Evolutionary conservation across 2,797 vertebrate species (phyloP), one percentile per base, ranked within the genome.

Genomic region (Ctenopoma kingsleyae): DNA sequence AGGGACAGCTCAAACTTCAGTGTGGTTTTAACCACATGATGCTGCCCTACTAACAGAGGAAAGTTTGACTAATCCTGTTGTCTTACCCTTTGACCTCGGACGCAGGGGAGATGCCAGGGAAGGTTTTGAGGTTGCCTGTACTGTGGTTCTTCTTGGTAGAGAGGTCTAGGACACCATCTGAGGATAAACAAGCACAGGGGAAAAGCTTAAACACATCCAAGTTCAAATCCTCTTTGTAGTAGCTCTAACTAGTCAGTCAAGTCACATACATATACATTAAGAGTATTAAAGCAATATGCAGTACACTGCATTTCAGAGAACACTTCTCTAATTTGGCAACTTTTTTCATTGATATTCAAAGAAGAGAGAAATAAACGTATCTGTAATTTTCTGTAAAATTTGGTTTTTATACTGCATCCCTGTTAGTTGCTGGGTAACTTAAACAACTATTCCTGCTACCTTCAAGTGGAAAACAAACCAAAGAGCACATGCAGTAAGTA

Each of bases 81-180:
- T 70, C 96, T 97, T 95, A 99, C 97, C 97, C 96, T 93, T 98
- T 99, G 91, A 95, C 94, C 38, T 93, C 94, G 76, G 90, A 91
- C 69, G 93, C 87, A 78, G 88, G 50, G 49, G 95, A 95, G 89
- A 94, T 95, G 88, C 94, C 90, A 88, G 94, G 89, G 90, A 94
- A 94, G 92, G 93, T 92, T 94, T 94, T 96, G 85, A 94, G 89
- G 91, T 90, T 93, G 77, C 94, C 92, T 73, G 94, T 91, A 84
- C 93, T 96, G 75, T 94, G 95, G 92, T 87, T 97, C 93, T 97
- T 99, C 95, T 98, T 99, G 83, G 98, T 99, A 89, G 97, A 99
- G 60, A 99, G 94, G 92, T 99, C 97, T 94, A 99, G 96, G 89
- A 99, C 98, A 79, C 97, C 97, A 83, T 99, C 97, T 99, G 92